A percentile compares a stretch with the other conserved stretches of the same genome.
Conservation (phyloP, 2,797 vertebrate species). For the Gambelia wislizenii region DNA sequence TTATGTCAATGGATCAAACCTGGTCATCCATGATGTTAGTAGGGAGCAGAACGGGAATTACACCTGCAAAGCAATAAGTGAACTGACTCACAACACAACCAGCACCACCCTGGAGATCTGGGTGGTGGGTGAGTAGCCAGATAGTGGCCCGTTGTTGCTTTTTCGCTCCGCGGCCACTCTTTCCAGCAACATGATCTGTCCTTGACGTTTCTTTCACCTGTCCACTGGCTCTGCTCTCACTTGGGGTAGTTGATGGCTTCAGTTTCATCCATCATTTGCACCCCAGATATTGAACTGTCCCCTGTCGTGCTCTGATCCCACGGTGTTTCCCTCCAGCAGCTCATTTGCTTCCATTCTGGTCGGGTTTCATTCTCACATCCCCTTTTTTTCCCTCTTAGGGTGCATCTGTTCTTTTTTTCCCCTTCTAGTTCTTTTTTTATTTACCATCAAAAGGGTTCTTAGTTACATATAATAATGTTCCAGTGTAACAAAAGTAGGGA, state of each 20-base stretch:
- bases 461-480: too few relatives aligned
- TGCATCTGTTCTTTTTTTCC: neutral
- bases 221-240: neutral
- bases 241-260: neutral
- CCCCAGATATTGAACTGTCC: neutral
- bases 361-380: neutral
- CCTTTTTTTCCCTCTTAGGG: neutral
- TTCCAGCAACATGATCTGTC: neutral
- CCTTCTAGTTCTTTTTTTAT: too few relatives aligned
- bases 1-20: fast-evolving
- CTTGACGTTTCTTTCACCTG: too few relatives aligned
- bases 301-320: neutral
- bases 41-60: neutral
- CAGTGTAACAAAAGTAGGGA: too few relatives aligned
- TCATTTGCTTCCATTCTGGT: neutral
- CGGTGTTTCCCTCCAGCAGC: neutral
- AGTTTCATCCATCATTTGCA: neutral
- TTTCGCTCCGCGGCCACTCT: neutral
- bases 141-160: neutral
- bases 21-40: neutral
- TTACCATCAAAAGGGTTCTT: too few relatives aligned
- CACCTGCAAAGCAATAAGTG: neutral
- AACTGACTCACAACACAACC: fast-evolving
- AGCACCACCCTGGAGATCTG: neutral
- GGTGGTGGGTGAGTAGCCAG: constrained; percentile 22